A percentile compares a stretch with the other conserved stretches of the same genome.
Evolutionary conservation across 2,888 invertebrate species (phyloP).

Genomic region (Cataglyphis rosenhaueri): DNA sequence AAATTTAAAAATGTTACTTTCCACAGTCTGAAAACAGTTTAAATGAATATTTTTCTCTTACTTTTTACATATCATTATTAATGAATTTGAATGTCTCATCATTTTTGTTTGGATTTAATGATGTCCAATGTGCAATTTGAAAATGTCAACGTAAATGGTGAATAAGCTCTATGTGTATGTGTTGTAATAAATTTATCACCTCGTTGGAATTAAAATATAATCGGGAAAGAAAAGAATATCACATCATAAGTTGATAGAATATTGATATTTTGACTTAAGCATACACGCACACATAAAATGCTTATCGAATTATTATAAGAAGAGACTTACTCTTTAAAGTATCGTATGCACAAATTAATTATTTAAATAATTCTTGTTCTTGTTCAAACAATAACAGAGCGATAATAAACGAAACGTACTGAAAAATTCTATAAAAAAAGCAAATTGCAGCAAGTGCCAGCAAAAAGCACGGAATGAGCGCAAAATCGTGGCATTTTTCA

Average conservation of each 20-base stretch:
- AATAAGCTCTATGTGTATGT: neutral
- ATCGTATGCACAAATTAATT: neutral
- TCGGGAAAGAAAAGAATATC: neutral
- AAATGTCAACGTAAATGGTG: neutral
- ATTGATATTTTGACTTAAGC: neutral
- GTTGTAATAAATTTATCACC: slow-evolving; percentile 13
- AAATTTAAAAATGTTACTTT: neutral
- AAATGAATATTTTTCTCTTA: slow-evolving; percentile 8
- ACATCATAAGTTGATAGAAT: neutral
- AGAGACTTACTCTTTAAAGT: neutral
- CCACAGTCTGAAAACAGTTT: neutral
- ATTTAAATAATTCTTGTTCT: neutral
- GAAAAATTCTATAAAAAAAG: slow-evolving; percentile 9
- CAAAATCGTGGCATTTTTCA: slow-evolving; percentile 22
- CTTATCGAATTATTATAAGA: neutral
- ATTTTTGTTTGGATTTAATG: neutral
- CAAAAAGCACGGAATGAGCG: slow-evolving; percentile 23
- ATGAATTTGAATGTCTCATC: slow-evolving; percentile 7
- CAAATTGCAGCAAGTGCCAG: slow-evolving; percentile 13
- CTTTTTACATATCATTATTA: neutral
- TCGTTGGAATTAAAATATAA: slow-evolving; percentile 17
- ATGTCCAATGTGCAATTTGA: neutral
- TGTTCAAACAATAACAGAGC: neutral
- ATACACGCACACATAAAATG: neutral
- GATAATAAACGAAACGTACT: neutral